Base-by-base conservation (phyloP, 2,797 vertebrate species). In the Pitangus sulphuratus region DNA sequence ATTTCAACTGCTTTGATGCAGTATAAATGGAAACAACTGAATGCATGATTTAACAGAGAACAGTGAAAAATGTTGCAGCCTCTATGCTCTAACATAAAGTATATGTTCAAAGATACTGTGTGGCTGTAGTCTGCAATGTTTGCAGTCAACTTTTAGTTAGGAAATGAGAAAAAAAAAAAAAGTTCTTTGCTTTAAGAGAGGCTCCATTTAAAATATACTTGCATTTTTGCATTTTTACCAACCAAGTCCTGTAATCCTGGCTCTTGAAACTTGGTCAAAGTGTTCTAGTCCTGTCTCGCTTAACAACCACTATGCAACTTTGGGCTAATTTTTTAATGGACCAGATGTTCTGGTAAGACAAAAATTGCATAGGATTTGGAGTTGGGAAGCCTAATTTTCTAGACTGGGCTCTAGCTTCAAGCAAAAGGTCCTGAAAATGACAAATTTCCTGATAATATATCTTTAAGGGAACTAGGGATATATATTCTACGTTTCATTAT, bases 1-100 rank as follows among this genome's bases (percentile, higher is more conserved):
- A 98, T 98, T 98, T 98, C 97, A 97, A 96, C 97, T 97, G 97
- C 98, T 98, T 98, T 98, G 97, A 98, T 98, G 96, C 97, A 94
- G 94, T 98, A 96, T 97, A 97, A 98, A 98, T 98, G 97, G 98
- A 97, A 98, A 98, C 97, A 98, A 98, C 96, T 97, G 97, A 98
- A 98, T 96, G 97, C 97, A 98, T 97, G 97, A 97, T 96, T 98
- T 98, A 97, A 96, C 97, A 96, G 84, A 89, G 89, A 97, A 97
- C 80, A 93, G 95, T 96, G 97, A 97, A 96, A 94, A 96, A 96
- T 93, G 37, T 89, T 93, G 57, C 77, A 90, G 64, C 57, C 87
- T 94, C 89, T 82, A 90, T 68, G 69, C 39, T 87, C 31, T 90
- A 96, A 95, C 94, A 87, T 71, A 89, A 96, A 95, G 77, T 62